These are phyloP conservation scores for Pheosia tremula DNA, from an alignment of 2,888 invertebrate genomes.

Conservation along the genomic window DNA sequence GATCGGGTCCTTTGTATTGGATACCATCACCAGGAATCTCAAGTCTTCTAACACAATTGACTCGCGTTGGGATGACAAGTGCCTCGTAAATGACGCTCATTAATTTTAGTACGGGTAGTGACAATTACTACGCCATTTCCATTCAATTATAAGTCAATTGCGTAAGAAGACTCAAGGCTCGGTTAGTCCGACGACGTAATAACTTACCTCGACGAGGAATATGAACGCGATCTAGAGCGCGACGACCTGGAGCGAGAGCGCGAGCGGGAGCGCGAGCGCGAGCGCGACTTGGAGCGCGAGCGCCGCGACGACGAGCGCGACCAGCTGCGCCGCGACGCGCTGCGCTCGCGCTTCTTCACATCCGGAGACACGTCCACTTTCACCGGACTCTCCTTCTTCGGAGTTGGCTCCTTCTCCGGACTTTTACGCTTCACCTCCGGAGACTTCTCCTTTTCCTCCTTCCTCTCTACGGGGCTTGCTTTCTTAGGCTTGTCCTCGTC, in stretches of 20 bases:
- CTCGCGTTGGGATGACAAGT: too few relatives aligned
- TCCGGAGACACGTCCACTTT: constrained; percentile 55
- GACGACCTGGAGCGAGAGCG: constrained; percentile 29
- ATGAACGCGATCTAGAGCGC: constrained; percentile 76
- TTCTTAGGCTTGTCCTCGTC: constrained; percentile 28
- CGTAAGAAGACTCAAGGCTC: too few relatives aligned
- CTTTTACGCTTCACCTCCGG: constrained; percentile 24
- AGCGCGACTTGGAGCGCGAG: constrained; percentile 55
- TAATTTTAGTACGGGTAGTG: too few relatives aligned
- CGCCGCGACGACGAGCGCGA: constrained; percentile 63
- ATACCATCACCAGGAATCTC: too few relatives aligned
- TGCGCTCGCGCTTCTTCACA: constrained; percentile 48
- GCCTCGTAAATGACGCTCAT: too few relatives aligned
- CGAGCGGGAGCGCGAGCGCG: constrained; percentile 33
- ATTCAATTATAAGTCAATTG: too few relatives aligned
- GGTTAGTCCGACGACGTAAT: not conserved
- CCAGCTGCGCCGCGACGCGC: constrained; percentile 56
- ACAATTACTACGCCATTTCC: too few relatives aligned
- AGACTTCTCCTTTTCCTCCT: constrained; percentile 42
- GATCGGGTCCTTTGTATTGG: too few relatives aligned
- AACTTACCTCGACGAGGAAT: constrained; percentile 77
- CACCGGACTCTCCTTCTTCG: constrained; percentile 26
- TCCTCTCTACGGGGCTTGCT: constrained; percentile 23
- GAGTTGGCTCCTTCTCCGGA: constrained; percentile 19
- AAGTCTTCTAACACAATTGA: too few relatives aligned